These are phyloP conservation scores for Telmatochromis bifrenatus DNA, from an alignment of 2,113 vertebrate species.

Conservation along the genomic window DNA sequence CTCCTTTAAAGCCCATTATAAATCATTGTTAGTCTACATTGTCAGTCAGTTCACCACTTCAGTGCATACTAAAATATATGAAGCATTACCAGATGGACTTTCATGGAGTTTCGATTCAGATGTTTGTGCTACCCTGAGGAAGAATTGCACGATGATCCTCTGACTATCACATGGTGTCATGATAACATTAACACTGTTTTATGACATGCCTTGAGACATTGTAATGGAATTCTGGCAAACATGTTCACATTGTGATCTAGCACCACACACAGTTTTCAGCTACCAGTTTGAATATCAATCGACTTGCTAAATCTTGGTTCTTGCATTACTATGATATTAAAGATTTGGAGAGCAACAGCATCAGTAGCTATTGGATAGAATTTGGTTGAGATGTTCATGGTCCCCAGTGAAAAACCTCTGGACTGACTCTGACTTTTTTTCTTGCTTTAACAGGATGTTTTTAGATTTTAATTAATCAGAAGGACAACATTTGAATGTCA, in stretches of 20 bases:
- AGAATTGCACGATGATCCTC: not conserved
- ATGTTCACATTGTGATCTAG: not conserved
- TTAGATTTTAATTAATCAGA: not conserved
- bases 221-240: not conserved
- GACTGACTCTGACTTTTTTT: not conserved
- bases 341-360: not conserved
- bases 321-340: not conserved
- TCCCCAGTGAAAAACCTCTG: not conserved
- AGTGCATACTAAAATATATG: not conserved
- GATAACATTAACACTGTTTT: not conserved
- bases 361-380: not conserved
- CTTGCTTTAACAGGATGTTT: not conserved
- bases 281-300: not conserved
- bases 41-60: not conserved
- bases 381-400: not conserved
- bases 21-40: not conserved
- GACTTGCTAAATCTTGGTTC: not conserved
- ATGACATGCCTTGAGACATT: not conserved
- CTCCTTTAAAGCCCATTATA: not conserved
- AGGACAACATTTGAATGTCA: not conserved
- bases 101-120: not conserved
- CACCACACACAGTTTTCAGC: not conserved
- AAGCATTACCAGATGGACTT: not conserved
- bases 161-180: not conserved
- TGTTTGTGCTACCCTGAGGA: not conserved